Evolutionary conservation across 2,797 vertebrate species (phyloP).

Genomic region (Danionella dracula): DNA sequence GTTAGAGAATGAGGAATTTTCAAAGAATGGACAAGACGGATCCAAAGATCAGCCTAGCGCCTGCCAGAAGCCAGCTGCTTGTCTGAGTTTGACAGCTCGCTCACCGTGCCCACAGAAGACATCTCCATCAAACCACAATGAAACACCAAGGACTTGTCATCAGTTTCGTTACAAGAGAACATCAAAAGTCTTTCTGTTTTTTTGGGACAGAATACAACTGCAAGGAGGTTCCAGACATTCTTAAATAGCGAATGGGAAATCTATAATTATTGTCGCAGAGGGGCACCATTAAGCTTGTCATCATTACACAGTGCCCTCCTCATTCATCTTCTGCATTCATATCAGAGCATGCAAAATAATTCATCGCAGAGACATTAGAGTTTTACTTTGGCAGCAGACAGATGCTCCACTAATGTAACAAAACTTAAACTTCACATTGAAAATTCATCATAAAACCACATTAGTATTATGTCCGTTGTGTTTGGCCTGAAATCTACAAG

Average conservation of each 20-base stretch:
- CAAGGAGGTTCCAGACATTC: constrained; percentile 13
- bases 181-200: constrained; percentile 12
- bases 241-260: constrained; percentile 13
- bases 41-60: constrained; percentile 38
- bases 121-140: constrained; percentile 27
- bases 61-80: constrained; percentile 23
- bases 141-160: constrained; percentile 10
- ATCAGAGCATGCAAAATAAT: constrained; percentile 12
- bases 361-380: constrained; percentile 21
- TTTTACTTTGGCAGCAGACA: constrained; percentile 18
- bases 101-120: neutral
- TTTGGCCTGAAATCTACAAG: constrained; percentile 37
- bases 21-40: constrained; percentile 21
- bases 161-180: constrained; percentile 13
- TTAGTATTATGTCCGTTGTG: constrained; percentile 28
- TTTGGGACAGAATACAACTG: constrained; percentile 4
- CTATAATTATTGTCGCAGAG: constrained; percentile 13
- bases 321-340: constrained; percentile 10
- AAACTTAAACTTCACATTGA: constrained; percentile 20
- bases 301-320: neutral
- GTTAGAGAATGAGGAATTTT: constrained; percentile 41
- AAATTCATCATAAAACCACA: constrained; percentile 29
- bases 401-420: constrained; percentile 24
- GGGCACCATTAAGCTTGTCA: constrained; percentile 16
- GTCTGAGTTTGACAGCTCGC: constrained; percentile 20